Evolutionary conservation across 2,797 vertebrate genomes (phyloP).

Genomic region (Serranus cabrilla): DNA sequence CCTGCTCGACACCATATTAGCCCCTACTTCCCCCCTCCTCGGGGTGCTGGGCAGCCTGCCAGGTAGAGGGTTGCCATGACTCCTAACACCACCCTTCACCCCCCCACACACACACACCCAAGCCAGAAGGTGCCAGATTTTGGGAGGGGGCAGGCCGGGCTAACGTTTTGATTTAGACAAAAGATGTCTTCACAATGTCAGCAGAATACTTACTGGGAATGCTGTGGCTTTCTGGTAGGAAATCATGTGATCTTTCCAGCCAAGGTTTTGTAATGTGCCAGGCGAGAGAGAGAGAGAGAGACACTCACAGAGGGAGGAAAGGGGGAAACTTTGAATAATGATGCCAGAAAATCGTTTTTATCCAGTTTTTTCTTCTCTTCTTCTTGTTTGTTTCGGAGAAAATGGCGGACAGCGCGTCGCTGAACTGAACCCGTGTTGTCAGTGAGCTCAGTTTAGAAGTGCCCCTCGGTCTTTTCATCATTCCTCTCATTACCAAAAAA

Average conservation of each 20-base stretch:
- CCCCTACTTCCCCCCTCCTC: constrained; percentile 90
- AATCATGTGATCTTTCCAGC: constrained; percentile 91
- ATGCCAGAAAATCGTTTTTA: constrained; percentile 85
- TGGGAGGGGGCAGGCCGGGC: constrained; percentile 88
- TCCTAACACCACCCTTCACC: constrained; percentile 87
- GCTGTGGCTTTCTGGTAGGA: constrained; percentile 90
- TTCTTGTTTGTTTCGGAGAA: constrained; percentile 90
- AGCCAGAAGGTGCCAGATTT: constrained; percentile 92
- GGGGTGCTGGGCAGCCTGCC: constrained; percentile 94
- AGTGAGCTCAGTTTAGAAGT: constrained; percentile 88
- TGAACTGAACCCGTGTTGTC: constrained; percentile 89
- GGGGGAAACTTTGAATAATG: constrained; percentile 88
- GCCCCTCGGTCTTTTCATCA: constrained; percentile 87
- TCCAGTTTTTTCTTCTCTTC: constrained; percentile 76
- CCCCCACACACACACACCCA: constrained; percentile 50
- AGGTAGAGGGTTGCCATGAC: constrained; percentile 97
- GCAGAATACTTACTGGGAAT: constrained; percentile 94
- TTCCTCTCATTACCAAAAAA: constrained; percentile 77
- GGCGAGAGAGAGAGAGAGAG: constrained; percentile 80
- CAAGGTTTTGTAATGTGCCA: constrained; percentile 93
- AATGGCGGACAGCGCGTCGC: constrained; percentile 92
- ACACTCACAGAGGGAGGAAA: constrained; percentile 80
- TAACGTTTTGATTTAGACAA: constrained; percentile 95
- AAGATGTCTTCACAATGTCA: constrained; percentile 96
- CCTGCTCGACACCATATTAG: constrained; percentile 91